Evolutionary conservation across 2,113 vertebrate species (phyloP), one percentile per base, ranked within the genome.

Genomic region (Vulpes vulpes): DNA sequence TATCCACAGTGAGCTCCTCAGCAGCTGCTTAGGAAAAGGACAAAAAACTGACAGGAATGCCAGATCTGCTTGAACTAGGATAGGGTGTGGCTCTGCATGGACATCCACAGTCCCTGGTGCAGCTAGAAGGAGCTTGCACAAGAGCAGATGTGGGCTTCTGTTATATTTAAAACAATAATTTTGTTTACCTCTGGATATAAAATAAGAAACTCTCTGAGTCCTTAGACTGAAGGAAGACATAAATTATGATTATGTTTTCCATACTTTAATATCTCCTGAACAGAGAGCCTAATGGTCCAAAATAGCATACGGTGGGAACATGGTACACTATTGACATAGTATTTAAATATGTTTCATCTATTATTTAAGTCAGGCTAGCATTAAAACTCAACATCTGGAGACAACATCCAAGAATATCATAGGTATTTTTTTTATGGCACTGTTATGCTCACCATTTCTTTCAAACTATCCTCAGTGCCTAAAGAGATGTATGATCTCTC

Each of bases 261-360:
- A 82, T 62, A 73, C 71, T 83, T 83, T 62, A 69, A 51, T 79
- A 38, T 30, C 43, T 90, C 32, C 92, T 87, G 23, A 90, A 73
- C 12, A 71, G 64, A 91, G 22, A 51, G 19, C 35, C 3, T 0
- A 8, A 84, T 73, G 67, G 51, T 80, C 65, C n/a, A 94, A 82
- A 86, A 62, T 64, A 76, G 30, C 80, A 94, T 90, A 81, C 89
- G 5, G 60, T 84, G 51, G 85, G 43, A 79, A 96, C 86, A 96
- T 43, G 43, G 62, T 96, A 35, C 51, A 86, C 8, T 51, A 19
- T 27, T 57, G 35, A 78, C 35, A 62, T 4, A 95, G 87, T 76
- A 62, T 82, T 96, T 93, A 97, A 91, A 86, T 96, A 97, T 93
- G 30, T 80, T 96, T 74, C 51, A 65, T 79, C 49, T 76, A 43